These are phyloP conservation scores for Trypoxylon attenuatum DNA, from an alignment of 2,888 invertebrate species.

Conservation along the genomic window DNA sequence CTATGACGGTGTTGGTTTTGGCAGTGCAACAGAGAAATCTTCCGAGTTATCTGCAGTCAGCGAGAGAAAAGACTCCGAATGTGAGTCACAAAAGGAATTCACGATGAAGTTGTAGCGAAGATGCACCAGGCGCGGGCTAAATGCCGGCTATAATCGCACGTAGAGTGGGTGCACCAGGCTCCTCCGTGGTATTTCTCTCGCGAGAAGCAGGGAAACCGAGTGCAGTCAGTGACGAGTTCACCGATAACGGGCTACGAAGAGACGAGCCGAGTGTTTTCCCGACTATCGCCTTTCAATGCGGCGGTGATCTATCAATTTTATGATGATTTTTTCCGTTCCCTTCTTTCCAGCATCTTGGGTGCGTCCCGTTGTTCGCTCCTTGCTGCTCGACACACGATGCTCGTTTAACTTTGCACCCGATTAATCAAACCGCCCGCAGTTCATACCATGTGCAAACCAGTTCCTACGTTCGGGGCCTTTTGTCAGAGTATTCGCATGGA, in stretches of 20 bases:
- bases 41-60: too few species aligned
- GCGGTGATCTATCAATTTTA: conserved; percentile 56
- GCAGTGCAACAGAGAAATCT: too few species aligned
- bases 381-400: conserved; percentile 40
- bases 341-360: conserved; percentile 29
- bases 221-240: conserved; percentile 24
- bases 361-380: conserved; percentile 36
- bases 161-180: neutral
- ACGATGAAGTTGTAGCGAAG: too few species aligned
- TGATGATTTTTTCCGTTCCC: conserved; percentile 46
- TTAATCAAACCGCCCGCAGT: conserved; percentile 56
- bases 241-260: conserved; percentile 39
- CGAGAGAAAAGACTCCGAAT: too few species aligned
- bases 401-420: conserved; percentile 66
- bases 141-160: too few species aligned
- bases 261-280: conserved; percentile 50
- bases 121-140: too few species aligned
- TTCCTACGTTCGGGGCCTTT: conserved; percentile 7
- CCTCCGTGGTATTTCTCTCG: conserved; percentile 31
- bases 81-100: too few species aligned
- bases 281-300: conserved; percentile 45
- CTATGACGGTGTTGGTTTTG: too few species aligned
- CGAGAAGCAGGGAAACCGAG: conserved; percentile 16
- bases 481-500: conserved; percentile 6
- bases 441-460: conserved; percentile 13